These are phyloP conservation scores for Picathartes gymnocephalus DNA, from an alignment of 2,113 vertebrate genomes.

Conservation along the genomic window DNA sequence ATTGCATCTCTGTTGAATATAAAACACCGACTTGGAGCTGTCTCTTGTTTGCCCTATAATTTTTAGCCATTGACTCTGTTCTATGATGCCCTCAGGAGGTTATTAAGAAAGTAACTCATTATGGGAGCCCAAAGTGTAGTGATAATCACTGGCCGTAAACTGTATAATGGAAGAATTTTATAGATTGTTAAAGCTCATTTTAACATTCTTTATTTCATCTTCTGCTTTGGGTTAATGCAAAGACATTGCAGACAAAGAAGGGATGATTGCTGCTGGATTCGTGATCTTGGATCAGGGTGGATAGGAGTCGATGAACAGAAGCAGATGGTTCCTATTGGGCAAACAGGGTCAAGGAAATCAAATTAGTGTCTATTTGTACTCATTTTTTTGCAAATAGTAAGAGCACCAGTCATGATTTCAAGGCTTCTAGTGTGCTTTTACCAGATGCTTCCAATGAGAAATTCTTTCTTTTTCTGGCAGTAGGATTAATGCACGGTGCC, in stretches of 20 bases:
- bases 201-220: background rate
- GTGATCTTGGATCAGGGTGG: background rate
- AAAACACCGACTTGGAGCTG: background rate
- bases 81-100: slow-evolving; percentile 31
- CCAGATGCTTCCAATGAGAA: background rate
- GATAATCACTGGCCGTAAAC: slow-evolving; percentile 19
- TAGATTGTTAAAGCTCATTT: slow-evolving; percentile 16
- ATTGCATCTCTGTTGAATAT: slow-evolving; percentile 11
- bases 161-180: background rate
- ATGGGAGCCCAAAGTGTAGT: background rate
- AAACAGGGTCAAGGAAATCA: background rate
- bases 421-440: background rate
- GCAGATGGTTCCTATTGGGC: slow-evolving; percentile 25
- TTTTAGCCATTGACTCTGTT: background rate
- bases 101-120: slow-evolving; percentile 1
- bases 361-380: background rate
- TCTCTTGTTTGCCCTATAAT: background rate
- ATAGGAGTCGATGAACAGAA: background rate
- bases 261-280: background rate
- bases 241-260: background rate
- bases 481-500: background rate
- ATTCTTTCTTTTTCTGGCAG: background rate
- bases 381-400: background rate
- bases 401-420: background rate
- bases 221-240: background rate